Conservation (phyloP, 2,888 invertebrate species). For the Loripinus fragilis region DNA sequence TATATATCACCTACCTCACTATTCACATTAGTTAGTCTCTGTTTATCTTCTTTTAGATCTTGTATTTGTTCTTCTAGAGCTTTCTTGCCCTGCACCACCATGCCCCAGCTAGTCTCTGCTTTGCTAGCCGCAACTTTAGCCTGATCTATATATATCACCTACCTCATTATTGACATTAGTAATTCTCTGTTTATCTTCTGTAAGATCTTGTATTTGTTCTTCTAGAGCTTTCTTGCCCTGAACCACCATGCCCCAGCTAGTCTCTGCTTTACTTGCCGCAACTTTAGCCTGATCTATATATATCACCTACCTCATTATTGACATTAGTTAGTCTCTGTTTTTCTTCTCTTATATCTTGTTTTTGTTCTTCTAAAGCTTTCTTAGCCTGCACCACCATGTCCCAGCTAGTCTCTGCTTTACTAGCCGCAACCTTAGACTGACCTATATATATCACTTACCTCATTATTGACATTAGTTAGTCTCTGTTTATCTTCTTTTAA, state of each 20-base stretch:
- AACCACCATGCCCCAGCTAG: slow-evolving; percentile 49
- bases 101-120: slow-evolving; percentile 58
- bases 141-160: slow-evolving; percentile 53
- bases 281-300: too few species aligned
- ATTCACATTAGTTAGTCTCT: slow-evolving; percentile 60
- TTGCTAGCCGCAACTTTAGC: slow-evolving; percentile 67
- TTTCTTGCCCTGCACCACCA: slow-evolving; percentile 52
- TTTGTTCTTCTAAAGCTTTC: slow-evolving; percentile 59
- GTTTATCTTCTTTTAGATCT: slow-evolving; percentile 66
- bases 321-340: slow-evolving; percentile 61
- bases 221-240: slow-evolving; percentile 56
- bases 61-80: slow-evolving; percentile 65
- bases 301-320: slow-evolving; percentile 63
- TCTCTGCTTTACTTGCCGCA: slow-evolving; percentile 66
- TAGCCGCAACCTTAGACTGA: slow-evolving; percentile 66
- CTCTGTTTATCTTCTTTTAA: slow-evolving; percentile 66
- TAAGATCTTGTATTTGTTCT: slow-evolving; percentile 67
- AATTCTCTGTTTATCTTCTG: slow-evolving; percentile 65
- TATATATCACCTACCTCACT: slow-evolving; percentile 63
- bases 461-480: slow-evolving; percentile 56
- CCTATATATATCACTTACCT: slow-evolving; percentile 61
- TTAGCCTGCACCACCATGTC: slow-evolving; percentile 55
- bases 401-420: slow-evolving; percentile 60
- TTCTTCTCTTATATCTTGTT: slow-evolving; percentile 66
- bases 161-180: slow-evolving; percentile 69